Conservation (phyloP, 2,797 vertebrate species). For the Dendrocincla fuliginosa region DNA sequence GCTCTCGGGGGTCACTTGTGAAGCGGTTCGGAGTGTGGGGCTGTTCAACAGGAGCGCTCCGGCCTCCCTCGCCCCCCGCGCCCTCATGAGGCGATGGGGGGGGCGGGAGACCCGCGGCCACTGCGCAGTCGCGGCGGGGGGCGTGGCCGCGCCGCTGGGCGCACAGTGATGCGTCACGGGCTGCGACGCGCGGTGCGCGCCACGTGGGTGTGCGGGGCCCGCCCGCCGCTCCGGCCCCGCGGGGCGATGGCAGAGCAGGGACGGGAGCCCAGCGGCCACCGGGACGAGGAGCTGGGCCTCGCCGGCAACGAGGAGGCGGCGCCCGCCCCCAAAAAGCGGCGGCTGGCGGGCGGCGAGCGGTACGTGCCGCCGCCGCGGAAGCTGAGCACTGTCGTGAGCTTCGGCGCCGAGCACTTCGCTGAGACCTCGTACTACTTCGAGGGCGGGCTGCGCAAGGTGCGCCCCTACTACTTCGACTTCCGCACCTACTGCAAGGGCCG, state of each 20-base stretch:
- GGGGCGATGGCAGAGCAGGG: not conserved
- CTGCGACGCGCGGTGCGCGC: not conserved
- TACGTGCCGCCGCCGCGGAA: slow-evolving; percentile 91
- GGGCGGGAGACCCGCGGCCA: not conserved
- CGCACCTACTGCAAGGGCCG: slow-evolving; percentile 96
- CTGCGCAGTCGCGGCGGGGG: not conserved
- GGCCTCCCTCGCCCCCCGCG: not conserved
- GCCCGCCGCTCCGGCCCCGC: too few species aligned
- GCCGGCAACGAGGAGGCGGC: not conserved
- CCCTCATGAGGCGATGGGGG: not conserved
- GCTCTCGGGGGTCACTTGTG: not conserved
- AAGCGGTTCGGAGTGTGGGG: accelerated
- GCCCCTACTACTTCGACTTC: slow-evolving; percentile 93
- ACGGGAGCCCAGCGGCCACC: accelerated
- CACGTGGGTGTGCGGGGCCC: not conserved
- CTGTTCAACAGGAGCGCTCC: not conserved
- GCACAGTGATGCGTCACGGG: not conserved
- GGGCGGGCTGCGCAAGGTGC: slow-evolving; percentile 90
- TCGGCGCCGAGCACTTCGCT: slow-evolving; percentile 86
- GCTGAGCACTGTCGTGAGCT: slow-evolving; percentile 86
- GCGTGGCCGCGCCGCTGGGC: not conserved
- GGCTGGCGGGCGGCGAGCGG: slow-evolving; percentile 72
- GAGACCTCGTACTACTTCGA: slow-evolving; percentile 95
- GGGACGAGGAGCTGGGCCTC: not conserved
- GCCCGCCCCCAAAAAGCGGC: not conserved